Evolutionary conservation across 2,888 invertebrate species (phyloP), one percentile per base, ranked within the genome.

Genomic region (Clostera curtula): DNA sequence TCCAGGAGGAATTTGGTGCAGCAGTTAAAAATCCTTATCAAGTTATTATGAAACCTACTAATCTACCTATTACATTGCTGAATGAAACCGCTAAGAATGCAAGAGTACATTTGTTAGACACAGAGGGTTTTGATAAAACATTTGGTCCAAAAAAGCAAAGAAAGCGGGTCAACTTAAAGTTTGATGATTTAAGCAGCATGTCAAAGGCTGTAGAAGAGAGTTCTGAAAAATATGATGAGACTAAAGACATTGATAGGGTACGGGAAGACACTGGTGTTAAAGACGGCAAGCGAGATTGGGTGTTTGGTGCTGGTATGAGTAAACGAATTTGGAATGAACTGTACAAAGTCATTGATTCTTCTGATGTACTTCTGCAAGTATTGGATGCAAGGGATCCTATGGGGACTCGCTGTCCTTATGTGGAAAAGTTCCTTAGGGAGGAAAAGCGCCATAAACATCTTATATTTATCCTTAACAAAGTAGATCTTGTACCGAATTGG

Each of bases 251-350:
- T 22, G 96, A 97, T 71, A 86, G 96, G 39, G 87, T 94, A 2
- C 87, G 89, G 26, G 95, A 94, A 58, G 92, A 94, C 51, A 89
- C 88, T 12, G 96, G 96, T 12, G 88, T 93, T 4, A 90, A 88
- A 59, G 90, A 92, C 46, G 89, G 93, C 9, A 90, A 92, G 23
- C 88, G 94, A 38, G 98, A 98, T 69, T 96, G 96, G 93, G 91
- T 97, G 2, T 96, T 97, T 89, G 91, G 89, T 26, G 97, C 97
- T 12, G 97, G 99, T 1, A 96, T 97, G 75, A 98, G 98, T 50
- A 95, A 89, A 75, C 88, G 99, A 48, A 97, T 99, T 56, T 99
- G 99, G 99, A 97, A 96, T 83, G 99, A 99, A 68, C 73, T 99
- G 21, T 97, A 98, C 67, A 99, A 99, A 87, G 99, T 98, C 13